Base-by-base conservation (phyloP, 1,140 invertebrate species). In the Lepidostoma basale region DNA sequence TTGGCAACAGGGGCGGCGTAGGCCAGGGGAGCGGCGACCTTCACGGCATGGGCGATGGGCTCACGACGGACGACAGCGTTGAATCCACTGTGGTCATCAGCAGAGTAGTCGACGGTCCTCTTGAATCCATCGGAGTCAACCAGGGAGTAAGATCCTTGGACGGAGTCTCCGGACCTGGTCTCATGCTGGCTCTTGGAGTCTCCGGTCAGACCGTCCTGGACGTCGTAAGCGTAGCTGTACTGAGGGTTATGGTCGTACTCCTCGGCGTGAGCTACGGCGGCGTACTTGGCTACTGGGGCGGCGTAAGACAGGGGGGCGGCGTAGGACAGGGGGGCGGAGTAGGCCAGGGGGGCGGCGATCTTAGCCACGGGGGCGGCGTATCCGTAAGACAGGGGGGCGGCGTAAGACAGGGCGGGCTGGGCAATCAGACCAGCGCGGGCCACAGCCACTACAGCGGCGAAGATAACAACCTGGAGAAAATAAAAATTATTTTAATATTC, bases 201-300 rank as follows among this genome's bases (percentile, higher is more conserved):
- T 73, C 85, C 81, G 77, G 80, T 82, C 52, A 83, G 74, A 44
- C 81, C 87, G 76, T 89, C 88, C 74, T 88, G 87, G 22, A 90
- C 87, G 67, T 88, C 87, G 72, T 89, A 89, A 42, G 85, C 83
- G 73, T 87, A 90, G 59, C 85, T 86, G 78, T 90, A 90, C 69
- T 88, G 87, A 18, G 87, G 87, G 72, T 88, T 88, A 5, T 86
- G 85, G 36, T 86, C 84, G 75, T 85, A 85, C 25, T 84, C 83
- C 59, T 83, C 83, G 64, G 77, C 75, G 44, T 76, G 66, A 69
- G 77, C 72, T 42, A 66, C 75, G 60, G 75, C 73, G 52, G 72
- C 74, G 47, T 22, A 22, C 47, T 65, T 65, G 26, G 62, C 62
- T 75, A 86, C 85, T 64, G 80, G 83, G 74, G 74, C 59, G 26